phyloP scores from a whole-genome alignment of 2,113 vertebrate genomes.

The Rallus limicola region DNA sequence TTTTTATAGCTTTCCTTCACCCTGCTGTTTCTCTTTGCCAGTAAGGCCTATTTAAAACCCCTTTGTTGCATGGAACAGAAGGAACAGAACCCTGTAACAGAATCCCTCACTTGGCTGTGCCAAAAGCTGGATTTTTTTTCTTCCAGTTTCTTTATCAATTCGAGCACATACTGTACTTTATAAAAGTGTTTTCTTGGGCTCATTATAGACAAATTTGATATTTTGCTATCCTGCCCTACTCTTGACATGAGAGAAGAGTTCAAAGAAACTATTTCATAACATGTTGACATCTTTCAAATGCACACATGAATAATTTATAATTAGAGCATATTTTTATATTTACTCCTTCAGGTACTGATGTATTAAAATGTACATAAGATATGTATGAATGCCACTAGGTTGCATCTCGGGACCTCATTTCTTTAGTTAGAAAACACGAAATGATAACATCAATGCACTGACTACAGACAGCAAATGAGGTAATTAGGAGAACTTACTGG shows the following conservation, averaged over 20 bases:
- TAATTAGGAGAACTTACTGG: neutral
- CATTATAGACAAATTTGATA: neutral
- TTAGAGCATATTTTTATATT: neutral
- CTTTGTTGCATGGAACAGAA: neutral
- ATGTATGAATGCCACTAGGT: neutral
- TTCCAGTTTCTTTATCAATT: neutral
- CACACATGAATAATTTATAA: neutral
- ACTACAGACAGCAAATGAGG: neutral
- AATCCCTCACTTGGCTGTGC: neutral
- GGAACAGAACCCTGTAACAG: neutral
- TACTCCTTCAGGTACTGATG: neutral
- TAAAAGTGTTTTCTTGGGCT: neutral
- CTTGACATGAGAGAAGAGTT: neutral
- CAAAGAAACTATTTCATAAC: neutral
- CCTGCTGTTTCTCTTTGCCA: neutral
- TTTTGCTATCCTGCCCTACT: neutral
- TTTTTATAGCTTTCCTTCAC: neutral
- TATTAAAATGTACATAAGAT: conserved; percentile 6
- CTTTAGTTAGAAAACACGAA: neutral
- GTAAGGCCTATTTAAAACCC: neutral
- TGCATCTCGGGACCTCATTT: neutral
- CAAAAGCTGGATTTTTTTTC: neutral
- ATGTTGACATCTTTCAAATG: neutral
- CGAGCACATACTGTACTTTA: neutral
- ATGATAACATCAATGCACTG: neutral